Evolutionary conservation across 2,888 invertebrate genomes (phyloP), one percentile per base, ranked within the genome.

Genomic region (Ophion obscuratus): DNA sequence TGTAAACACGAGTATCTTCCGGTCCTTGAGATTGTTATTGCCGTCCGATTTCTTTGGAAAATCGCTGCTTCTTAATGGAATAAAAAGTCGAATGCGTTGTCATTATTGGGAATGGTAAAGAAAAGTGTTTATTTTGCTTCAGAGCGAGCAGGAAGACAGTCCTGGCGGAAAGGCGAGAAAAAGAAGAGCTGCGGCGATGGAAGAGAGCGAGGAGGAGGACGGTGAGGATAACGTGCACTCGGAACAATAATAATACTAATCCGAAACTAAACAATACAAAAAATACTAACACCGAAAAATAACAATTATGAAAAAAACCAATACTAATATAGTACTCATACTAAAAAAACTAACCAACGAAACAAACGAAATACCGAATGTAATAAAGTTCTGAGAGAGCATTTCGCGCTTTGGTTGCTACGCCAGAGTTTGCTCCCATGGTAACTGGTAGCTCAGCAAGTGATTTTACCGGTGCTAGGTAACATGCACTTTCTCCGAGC

Each of bases 191-290:
- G 97, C 97, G 94, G 96, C 97, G 74, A 96, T 97, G 85, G 97
- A 97, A 92, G 97, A 97, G 92, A 97, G 97, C 87, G 98, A 98
- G 87, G 98, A 98, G 88, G 40, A 40, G 40, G 40, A 40, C 81
- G 59, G 47, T 53, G 57, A 31, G 10, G 59, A 59, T n/a, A 57
- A 71, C 17, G 36, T 31, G n/a, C 9, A 57, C 7, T n/a, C 27
- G 47, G 53, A 57, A 24, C 59, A 4, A 6, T 27, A 59, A 4
- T 59, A 57, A 4, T 53, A 53, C 31, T n/a, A 17, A 27, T 53
- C 17, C n/a, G 14, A 14, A 5, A 14, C n/a, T 71, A 68, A 36
- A 68, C 0, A 66, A 36, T 2, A 2, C 36, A 5, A n/a, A 66
- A 66, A 17, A 17, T 66, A 31, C 5, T 66, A 17, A 1, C 24